Conservation (phyloP, 35 echinoderm and acorn worm species). For the Nesometra sesokonis region DNA sequence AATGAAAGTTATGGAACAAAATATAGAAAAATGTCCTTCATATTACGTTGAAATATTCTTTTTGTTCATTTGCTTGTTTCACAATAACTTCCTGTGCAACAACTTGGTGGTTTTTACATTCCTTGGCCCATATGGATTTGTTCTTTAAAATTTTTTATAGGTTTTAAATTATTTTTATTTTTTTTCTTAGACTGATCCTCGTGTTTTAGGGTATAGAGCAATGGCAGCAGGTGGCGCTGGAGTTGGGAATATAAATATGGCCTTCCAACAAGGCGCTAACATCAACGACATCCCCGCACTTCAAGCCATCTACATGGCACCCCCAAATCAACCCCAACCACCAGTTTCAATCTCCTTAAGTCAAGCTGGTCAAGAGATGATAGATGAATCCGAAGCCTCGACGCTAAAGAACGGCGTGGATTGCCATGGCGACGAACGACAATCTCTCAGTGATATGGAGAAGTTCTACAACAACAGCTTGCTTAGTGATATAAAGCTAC, state of each 20-base stretch:
- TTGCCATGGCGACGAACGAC: slow-evolving; percentile 77
- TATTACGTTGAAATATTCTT: too few relatives aligned
- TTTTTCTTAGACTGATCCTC: background rate
- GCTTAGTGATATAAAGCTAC: slow-evolving; percentile 91
- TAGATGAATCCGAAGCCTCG: background rate
- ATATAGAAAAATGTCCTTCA: too few relatives aligned
- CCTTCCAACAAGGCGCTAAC: slow-evolving; percentile 19
- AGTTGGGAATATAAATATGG: background rate
- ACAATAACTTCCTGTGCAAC: too few relatives aligned
- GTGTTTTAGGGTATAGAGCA: background rate
- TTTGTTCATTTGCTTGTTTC: too few relatives aligned
- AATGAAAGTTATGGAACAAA: too few relatives aligned
- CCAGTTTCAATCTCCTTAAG: slow-evolving; percentile 63
- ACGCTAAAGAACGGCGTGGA: slow-evolving; percentile 39
- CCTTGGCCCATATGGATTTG: too few relatives aligned
- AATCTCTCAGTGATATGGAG: slow-evolving; percentile 58
- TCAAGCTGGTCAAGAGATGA: slow-evolving; percentile 47
- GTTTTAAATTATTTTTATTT: background rate
- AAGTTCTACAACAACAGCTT: slow-evolving; percentile 82
- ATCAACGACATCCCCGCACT: slow-evolving; percentile 50
- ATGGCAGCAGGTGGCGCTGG: background rate
- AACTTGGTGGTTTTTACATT: too few relatives aligned
- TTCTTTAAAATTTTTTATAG: background rate
- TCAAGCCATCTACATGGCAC: slow-evolving; percentile 65
- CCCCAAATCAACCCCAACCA: slow-evolving; percentile 52